Base-by-base conservation (phyloP, 2,888 invertebrate species). In the Seladonia tumulorum region DNA sequence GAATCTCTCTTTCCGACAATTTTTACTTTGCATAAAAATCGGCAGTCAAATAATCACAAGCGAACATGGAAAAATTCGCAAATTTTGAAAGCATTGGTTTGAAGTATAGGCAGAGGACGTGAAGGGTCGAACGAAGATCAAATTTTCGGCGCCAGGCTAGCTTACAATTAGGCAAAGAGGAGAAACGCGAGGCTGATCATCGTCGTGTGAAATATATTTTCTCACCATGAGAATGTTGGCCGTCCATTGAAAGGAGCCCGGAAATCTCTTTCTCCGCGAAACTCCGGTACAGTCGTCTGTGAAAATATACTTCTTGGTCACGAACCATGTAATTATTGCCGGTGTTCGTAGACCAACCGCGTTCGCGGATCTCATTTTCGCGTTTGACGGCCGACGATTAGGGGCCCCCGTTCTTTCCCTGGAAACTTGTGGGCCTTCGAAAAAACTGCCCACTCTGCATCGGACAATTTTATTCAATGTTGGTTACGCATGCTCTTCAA, bases 181-280 rank as follows among this genome's bases (percentile, higher is more conserved):
- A 86, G 82, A 82, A 84, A 82, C 79, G 78, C 60, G 49, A 78
- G 42, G 72, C 79, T 78, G 81, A 85, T 88, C 88, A 82, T 88
- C 86, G 80, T 76, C 88, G 86, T 83, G 90, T 70, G 87, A 89
- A 86, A 90, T 71, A 84, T 78, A 81, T 87, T 87, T 90, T 90
- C 90, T 86, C 90, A 90, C 83, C 79, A 76, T 74, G 86, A 82
- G 86, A 83, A 88, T 76, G 86, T 76, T 83, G 81, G 76, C 57
- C 83, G 86, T 70, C 86, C 86, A 75, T 88, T 86, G 90, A 90
- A 90, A 90, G 88, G 85, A 89, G 90, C 80, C 90, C 90, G 90
- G 90, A 90, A 90, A 90, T 89, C 89, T 90, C 89, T 88, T 85
- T 89, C 90, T 85, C 86, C 87, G 82, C 79, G 82, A 90, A 87